A percentile compares a stretch with the other conserved stretches of the same genome.
Conservation (phyloP, 2,797 vertebrate species). For the Parotocinclus haroldoi region DNA sequence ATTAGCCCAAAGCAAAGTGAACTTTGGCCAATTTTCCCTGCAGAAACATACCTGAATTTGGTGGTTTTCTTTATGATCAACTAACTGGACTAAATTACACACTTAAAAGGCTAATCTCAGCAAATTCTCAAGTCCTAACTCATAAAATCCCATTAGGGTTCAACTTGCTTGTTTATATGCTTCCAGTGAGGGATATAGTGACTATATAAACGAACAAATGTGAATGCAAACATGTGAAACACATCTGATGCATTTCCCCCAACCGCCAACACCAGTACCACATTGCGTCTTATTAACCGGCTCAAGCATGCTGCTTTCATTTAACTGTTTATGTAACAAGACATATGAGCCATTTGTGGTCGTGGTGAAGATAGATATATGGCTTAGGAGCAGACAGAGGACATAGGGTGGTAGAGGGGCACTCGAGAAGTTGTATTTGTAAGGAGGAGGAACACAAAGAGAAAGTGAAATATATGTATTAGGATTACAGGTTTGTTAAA, state of each 20-base stretch:
- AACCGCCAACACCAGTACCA: background rate
- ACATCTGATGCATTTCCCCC: constrained; percentile 10
- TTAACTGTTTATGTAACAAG: constrained; percentile 37
- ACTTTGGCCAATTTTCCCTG: too few species aligned
- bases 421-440: background rate
- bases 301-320: constrained; percentile 35
- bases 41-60: too few species aligned
- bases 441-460: constrained; percentile 4
- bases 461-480: too few species aligned
- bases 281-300: constrained; percentile 29
- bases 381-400: background rate
- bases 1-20: too few species aligned
- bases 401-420: constrained; percentile 8
- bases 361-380: constrained; percentile 15
- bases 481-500: too few species aligned
- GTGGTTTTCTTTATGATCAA: too few species aligned
- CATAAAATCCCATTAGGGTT: too few species aligned
- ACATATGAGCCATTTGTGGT: constrained; percentile 25
- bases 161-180: too few species aligned
- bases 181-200: constrained; percentile 4
- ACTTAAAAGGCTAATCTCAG: too few species aligned
- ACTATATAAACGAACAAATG: constrained; percentile 15
- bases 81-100: too few species aligned
- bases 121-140: too few species aligned
- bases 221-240: constrained; percentile 31